Conservation (phyloP, 92 coral and sea anemone genomes). For the Parazoanthus atlanticus region DNA sequence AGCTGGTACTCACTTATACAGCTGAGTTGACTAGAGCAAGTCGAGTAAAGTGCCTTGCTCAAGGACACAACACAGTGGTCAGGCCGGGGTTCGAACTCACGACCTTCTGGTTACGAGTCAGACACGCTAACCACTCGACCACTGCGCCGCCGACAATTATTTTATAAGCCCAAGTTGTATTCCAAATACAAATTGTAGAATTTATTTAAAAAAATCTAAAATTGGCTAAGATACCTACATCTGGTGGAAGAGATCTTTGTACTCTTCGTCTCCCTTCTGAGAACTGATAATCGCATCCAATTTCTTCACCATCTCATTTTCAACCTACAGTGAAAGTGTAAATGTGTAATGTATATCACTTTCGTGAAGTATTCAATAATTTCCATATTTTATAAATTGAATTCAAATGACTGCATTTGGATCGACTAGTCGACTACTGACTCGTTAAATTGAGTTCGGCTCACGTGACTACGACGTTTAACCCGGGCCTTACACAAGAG, state of each 20-base stretch:
- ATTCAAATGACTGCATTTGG: background rate
- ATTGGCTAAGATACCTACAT: conserved; percentile 65
- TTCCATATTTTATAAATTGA: background rate
- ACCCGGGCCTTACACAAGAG: too few relatives aligned
- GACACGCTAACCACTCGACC: too few relatives aligned
- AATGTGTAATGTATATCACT: too few relatives aligned
- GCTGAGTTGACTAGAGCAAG: too few relatives aligned
- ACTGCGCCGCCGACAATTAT: too few relatives aligned
- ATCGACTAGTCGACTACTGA: background rate
- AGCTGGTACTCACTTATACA: too few relatives aligned
- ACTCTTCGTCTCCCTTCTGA: conserved; percentile 88
- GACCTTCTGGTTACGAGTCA: too few relatives aligned
- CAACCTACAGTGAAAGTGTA: conserved; percentile 64
- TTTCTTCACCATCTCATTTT: conserved; percentile 87
- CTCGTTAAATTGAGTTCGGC: background rate
- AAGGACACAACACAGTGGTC: too few relatives aligned
- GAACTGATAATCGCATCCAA: conserved; percentile 80
- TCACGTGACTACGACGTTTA: background rate
- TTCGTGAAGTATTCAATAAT: too few relatives aligned
- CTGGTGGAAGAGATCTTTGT: conserved; percentile 86
- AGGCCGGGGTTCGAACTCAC: too few relatives aligned
- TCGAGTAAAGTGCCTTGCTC: too few relatives aligned
- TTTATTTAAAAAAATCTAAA: background rate
- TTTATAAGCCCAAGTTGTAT: too few relatives aligned
- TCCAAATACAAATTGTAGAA: background rate